These are phyloP conservation scores for Psophia crepitans DNA, from an alignment of 2,113 vertebrate species.

Conservation along the genomic window DNA sequence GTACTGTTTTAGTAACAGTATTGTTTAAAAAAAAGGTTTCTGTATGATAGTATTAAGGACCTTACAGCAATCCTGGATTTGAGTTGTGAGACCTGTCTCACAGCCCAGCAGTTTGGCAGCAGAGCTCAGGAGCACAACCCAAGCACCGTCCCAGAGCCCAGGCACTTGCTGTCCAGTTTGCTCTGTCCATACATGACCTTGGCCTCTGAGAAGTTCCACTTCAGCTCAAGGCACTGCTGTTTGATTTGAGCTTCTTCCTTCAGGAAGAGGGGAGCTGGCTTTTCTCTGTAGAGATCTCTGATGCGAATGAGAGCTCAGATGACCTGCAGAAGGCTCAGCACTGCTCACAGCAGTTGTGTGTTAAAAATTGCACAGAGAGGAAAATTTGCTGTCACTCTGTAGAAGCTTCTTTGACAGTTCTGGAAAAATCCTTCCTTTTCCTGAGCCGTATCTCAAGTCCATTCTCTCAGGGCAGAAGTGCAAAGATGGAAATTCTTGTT, in stretches of 20 bases:
- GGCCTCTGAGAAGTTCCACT: background rate
- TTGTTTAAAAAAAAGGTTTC: background rate
- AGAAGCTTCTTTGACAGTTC: background rate
- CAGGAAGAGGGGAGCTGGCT: background rate
- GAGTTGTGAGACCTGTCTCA: background rate
- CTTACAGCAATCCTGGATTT: background rate
- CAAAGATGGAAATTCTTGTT: constrained; percentile 9
- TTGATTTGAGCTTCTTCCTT: background rate
- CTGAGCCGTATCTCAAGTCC: background rate
- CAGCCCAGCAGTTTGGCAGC: background rate
- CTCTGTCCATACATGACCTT: background rate
- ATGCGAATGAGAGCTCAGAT: background rate
- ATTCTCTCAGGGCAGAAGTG: background rate
- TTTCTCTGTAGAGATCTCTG: background rate
- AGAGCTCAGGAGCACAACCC: background rate
- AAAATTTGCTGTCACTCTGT: background rate
- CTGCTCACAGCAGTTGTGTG: background rate
- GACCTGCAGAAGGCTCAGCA: background rate
- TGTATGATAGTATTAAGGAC: background rate
- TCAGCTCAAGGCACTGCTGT: background rate
- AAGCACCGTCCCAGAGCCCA: background rate
- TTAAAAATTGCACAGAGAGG: background rate
- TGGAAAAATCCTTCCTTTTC: background rate
- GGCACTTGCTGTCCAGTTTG: background rate
- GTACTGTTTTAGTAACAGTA: background rate